Evolutionary conservation across 2,888 invertebrate genomes (phyloP), one percentile per base, ranked within the genome.

Genomic region (Gryllus longicercus): DNA sequence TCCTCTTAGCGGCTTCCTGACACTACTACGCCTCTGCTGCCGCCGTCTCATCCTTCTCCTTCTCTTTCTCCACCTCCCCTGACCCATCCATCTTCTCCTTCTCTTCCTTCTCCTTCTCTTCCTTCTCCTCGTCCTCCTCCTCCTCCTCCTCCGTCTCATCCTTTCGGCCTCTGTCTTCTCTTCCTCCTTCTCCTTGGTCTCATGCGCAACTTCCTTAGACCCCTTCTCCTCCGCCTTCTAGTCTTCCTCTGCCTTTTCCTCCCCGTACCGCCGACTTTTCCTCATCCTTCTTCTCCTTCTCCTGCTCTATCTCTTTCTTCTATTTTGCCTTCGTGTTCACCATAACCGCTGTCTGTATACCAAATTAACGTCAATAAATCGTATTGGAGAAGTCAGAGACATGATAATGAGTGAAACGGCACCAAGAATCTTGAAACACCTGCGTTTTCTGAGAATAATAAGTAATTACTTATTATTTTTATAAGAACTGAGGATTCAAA

Each of bases 181-280:
- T 12, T 38, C 38, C 38, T 38, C 1, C 50, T 38, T 38, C 76
- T 50, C 50, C 50, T 38, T 38, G 8, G 50, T 10, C 51, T 21
- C n/a, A 10, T n/a, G 16, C 25, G 12, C 51, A 50, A 12, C 2
- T 12, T 18, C 50, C 77, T 38, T 4, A 3, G 23, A 2, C 77
- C 5, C 1, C 38, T 38, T 49, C 1, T 77, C n/a, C n/a, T n/a
- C 18, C 38, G n/a, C n/a, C n/a, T 76, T 50, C 18, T 50, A 11
- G 21, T 1, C 14, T 14, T 10, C 38, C 50, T 78, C 80, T 74
- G 51, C 25, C 51, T 12, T 21, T 21, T 80, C 80, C 77, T 63
- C 77, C 2, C 50, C n/a, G 14, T 78, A 38, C 51, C 75, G 21
- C 78, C n/a, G 49, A 21, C 18, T 63, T n/a, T 50, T 21, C 2